These are phyloP conservation scores for Zosterops borbonicus DNA, from an alignment of 2,113 vertebrate genomes.

Conservation along the genomic window DNA sequence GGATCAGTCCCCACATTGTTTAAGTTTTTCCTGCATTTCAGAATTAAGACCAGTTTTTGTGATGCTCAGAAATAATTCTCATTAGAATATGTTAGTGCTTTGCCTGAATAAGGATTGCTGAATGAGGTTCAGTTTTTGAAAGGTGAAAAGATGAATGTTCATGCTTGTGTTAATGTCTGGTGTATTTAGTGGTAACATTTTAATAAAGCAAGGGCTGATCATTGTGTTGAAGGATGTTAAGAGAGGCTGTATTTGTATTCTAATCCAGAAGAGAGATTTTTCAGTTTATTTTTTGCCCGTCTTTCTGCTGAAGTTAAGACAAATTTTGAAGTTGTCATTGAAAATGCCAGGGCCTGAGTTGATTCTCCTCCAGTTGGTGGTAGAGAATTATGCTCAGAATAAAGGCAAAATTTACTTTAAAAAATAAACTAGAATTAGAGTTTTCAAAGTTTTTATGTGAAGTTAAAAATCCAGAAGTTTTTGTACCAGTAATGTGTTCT, in stretches of 20 bases:
- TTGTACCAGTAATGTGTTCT: background rate
- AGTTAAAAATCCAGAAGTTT: background rate
- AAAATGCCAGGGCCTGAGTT: background rate
- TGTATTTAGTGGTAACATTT: background rate
- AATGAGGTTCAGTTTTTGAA: background rate
- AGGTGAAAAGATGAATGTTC: background rate
- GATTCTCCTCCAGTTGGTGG: background rate
- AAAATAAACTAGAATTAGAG: background rate
- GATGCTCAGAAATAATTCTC: background rate
- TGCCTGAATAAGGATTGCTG: background rate
- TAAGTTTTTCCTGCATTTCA: background rate
- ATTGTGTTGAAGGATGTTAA: background rate
- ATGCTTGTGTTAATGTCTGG: background rate
- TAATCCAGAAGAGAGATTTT: background rate
- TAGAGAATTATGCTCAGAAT: background rate
- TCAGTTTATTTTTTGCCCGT: background rate
- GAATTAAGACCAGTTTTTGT: background rate
- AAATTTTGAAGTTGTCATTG: background rate
- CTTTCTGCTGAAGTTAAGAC: background rate
- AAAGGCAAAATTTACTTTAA: background rate
- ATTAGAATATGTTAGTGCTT: background rate
- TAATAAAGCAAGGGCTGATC: background rate
- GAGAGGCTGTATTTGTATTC: background rate
- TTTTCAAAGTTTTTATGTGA: background rate
- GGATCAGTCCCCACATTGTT: fast-evolving